Evolutionary conservation across 30 jellyfish, hydroid and myxozoan genomes (phyloP).

Genomic region (Phacellophora camtschatica): DNA sequence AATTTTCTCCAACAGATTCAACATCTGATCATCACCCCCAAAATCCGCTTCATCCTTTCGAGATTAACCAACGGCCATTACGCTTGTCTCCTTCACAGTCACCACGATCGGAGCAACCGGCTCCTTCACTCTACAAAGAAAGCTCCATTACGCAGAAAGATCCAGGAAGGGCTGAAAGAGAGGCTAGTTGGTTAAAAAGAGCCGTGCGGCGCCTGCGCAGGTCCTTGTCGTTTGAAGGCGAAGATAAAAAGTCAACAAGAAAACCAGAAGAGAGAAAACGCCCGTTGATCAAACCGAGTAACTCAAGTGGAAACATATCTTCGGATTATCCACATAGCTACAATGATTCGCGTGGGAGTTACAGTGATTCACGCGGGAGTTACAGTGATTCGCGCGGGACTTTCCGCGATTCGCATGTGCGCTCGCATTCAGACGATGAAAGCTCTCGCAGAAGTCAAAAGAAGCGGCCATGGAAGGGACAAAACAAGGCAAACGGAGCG

Average conservation of each 20-base stretch:
- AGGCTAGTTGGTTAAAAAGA: conserved; percentile 40
- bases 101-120: neutral
- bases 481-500: neutral
- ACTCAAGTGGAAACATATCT: conserved; percentile 8
- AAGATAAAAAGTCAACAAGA: neutral
- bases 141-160: neutral
- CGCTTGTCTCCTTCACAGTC: neutral
- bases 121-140: neutral
- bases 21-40: neutral
- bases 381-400: too few relatives aligned
- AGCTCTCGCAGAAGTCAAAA: neutral
- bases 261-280: neutral
- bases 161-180: neutral
- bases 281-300: neutral
- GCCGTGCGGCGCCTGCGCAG: conserved; percentile 38
- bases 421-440: conserved; percentile 3
- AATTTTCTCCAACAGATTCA: neutral
- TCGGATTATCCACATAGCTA: neutral
- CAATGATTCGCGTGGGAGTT: conserved; percentile 4
- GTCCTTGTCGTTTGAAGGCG: conserved; percentile 51
- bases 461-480: neutral
- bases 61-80: neutral
- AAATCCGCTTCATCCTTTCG: neutral
- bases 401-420: conserved; percentile 10
- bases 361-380: too few relatives aligned